Evolutionary conservation across 2,797 vertebrate species (phyloP).

Genomic region (Enteromius trimaculatus): DNA sequence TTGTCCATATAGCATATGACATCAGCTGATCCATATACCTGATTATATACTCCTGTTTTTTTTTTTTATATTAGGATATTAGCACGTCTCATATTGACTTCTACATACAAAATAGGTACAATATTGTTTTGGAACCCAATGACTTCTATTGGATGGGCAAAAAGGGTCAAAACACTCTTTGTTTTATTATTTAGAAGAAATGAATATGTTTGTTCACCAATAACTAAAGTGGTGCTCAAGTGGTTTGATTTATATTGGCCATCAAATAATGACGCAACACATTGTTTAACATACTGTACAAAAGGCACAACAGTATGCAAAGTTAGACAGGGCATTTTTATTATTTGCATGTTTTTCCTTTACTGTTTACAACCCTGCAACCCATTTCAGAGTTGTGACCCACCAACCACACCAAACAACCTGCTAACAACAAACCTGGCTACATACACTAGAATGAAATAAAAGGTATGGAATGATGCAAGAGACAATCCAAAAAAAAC

Average conservation of each 20-base stretch:
- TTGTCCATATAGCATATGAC: neutral
- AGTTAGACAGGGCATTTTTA: neutral
- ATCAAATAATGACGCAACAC: neutral
- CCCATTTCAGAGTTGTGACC: neutral
- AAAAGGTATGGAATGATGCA: neutral
- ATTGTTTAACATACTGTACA: neutral
- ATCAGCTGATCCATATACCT: neutral
- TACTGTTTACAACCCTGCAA: neutral
- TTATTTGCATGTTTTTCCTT: neutral
- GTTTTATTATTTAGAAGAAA: neutral
- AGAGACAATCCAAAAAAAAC: neutral
- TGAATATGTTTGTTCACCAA: neutral
- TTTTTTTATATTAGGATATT: neutral
- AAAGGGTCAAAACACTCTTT: neutral
- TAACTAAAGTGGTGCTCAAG: neutral
- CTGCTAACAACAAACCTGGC: neutral
- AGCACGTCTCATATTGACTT: neutral
- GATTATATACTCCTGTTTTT: neutral
- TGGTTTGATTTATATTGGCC: neutral
- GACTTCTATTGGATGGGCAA: neutral
- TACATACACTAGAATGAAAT: neutral
- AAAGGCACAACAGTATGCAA: neutral
- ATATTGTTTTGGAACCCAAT: neutral
- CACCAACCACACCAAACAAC: neutral
- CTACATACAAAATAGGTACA: neutral